Percentiles rank a stretch among this genome's conserved stretches.
Evolutionary conservation across 2,113 vertebrate species (phyloP).

Genomic region (Boleophthalmus pectinirostris): DNA sequence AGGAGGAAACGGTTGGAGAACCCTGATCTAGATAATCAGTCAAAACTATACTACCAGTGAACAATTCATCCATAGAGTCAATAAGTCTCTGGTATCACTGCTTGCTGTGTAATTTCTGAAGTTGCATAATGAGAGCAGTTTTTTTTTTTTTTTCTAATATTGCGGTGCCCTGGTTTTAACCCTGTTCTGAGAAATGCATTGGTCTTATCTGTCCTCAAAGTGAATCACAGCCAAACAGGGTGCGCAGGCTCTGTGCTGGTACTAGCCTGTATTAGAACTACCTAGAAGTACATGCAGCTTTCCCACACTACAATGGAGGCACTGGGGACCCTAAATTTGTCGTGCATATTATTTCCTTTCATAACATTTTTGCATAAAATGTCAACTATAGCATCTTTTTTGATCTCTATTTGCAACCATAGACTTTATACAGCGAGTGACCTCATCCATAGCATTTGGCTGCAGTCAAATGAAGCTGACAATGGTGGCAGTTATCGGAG

Average conservation of each 20-base stretch:
- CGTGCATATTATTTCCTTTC: neutral
- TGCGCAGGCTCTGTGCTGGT: neutral
- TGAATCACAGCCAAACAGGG: neutral
- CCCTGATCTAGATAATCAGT: too few relatives aligned
- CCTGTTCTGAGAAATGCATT: neutral
- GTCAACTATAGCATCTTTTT: neutral
- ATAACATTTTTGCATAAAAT: neutral
- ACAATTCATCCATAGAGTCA: too few relatives aligned
- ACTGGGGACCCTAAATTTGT: neutral
- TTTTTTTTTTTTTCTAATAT: neutral
- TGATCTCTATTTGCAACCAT: neutral
- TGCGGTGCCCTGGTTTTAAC: neutral
- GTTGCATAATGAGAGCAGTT: neutral
- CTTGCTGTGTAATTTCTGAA: neutral
- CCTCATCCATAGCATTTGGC: too few relatives aligned
- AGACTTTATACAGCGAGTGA: too few relatives aligned
- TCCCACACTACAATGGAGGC: neutral
- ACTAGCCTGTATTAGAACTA: neutral
- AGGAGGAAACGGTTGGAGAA: too few relatives aligned
- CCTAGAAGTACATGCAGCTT: neutral
- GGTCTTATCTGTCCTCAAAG: constrained; percentile 3
- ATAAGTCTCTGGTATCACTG: neutral
- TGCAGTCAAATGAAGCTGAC: too few relatives aligned
- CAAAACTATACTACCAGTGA: neutral
- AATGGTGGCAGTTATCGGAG: too few relatives aligned